Conservation (phyloP, 1,140 invertebrate species). For the Drosophila murphyi region DNA sequence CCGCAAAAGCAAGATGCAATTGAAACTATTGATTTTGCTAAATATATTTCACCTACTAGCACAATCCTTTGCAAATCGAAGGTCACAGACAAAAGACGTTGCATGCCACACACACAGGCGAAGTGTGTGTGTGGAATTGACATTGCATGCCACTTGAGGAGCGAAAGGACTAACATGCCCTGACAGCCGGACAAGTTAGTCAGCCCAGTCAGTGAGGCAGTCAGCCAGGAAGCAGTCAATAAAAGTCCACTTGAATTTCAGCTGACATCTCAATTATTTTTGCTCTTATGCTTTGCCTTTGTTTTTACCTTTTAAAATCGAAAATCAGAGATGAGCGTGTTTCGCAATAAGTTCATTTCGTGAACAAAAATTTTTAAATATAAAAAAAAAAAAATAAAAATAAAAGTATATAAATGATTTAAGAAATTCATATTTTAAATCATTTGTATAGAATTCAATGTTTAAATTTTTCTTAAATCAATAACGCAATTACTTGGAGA, state of each 20-base stretch:
- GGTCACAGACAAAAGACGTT: conserved; percentile 54
- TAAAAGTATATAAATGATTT: neutral
- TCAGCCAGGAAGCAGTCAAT: conserved; percentile 71
- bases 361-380: neutral
- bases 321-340: conserved; percentile 7
- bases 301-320: conserved; percentile 10
- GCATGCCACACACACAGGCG: conserved; percentile 35
- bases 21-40: conserved; percentile 67
- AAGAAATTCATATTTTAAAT: no score
- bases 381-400: neutral
- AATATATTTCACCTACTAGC: conserved; percentile 54
- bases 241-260: conserved; percentile 82
- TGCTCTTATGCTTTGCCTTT: conserved; percentile 50
- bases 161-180: conserved; percentile 16
- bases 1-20: conserved; percentile 22
- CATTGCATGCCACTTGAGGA: conserved; percentile 48
- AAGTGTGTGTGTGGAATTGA: conserved; percentile 32
- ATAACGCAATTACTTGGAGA: no score
- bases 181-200: neutral
- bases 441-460: no score
- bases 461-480: no score
- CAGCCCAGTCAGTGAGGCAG: conserved; percentile 29
- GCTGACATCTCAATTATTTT: conserved; percentile 81
- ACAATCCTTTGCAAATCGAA: conserved; percentile 38
- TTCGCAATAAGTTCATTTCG: neutral